These are phyloP conservation scores for Phalangium opilio DNA, from an alignment of 2,888 invertebrate genomes.

Conservation along the genomic window DNA sequence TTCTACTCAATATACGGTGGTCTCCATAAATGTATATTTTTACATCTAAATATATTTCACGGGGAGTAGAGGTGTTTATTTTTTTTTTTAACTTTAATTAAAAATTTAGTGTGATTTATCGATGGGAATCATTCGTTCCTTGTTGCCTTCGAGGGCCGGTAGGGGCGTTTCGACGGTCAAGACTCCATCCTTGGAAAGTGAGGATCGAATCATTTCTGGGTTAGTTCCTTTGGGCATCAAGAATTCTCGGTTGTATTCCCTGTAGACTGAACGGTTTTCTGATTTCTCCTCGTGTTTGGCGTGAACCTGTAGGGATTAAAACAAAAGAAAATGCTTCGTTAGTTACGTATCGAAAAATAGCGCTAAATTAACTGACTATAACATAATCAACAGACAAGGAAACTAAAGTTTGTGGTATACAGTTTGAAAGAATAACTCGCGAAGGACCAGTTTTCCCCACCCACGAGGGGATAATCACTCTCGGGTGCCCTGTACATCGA, in stretches of 20 bases:
- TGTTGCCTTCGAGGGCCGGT: constrained; percentile 56
- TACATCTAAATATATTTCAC: no score
- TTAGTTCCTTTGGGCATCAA: constrained; percentile 90
- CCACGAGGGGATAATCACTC: no score
- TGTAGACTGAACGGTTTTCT: constrained; percentile 88
- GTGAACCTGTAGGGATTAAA: constrained; percentile 56
- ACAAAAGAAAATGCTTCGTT: neutral
- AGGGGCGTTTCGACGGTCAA: constrained; percentile 92
- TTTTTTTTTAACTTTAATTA: no score
- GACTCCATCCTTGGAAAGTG: constrained; percentile 88
- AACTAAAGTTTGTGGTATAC: no score
- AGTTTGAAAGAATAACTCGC: no score
- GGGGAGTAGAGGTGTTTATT: neutral
- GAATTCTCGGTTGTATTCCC: constrained; percentile 97
- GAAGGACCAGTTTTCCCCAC: no score
- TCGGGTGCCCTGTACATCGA: no score
- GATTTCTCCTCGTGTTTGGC: constrained; percentile 97
- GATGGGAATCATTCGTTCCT: constrained; percentile 65
- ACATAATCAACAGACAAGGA: no score
- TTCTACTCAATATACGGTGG: no score
- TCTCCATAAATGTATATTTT: no score
- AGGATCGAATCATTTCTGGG: constrained; percentile 88
- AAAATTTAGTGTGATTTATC: constrained; percentile 26
- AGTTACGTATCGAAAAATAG: no score
- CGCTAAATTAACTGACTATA: no score